Evolutionary conservation across 2,888 invertebrate species (phyloP).

Genomic region (Seladonia tumulorum): DNA sequence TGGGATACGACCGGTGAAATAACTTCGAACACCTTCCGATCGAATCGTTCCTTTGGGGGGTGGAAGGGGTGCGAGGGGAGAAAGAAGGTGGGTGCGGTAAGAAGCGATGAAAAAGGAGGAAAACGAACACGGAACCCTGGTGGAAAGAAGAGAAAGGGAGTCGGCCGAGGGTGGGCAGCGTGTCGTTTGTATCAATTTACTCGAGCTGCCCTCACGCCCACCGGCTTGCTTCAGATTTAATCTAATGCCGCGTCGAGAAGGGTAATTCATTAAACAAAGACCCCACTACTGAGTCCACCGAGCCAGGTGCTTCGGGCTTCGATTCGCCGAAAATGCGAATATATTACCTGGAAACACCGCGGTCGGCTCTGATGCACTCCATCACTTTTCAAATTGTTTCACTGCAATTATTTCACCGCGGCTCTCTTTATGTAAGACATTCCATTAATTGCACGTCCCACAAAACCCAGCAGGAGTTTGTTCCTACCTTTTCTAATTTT

Average conservation of each 20-base stretch:
- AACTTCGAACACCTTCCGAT: slow-evolving; percentile 72
- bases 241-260: slow-evolving; percentile 75
- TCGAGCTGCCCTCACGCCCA: slow-evolving; percentile 67
- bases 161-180: slow-evolving; percentile 64
- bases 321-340: slow-evolving; percentile 60
- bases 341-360: neutral
- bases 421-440: too few relatives aligned
- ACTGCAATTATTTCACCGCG: too few relatives aligned
- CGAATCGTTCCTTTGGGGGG: slow-evolving; percentile 10
- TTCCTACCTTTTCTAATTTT: too few relatives aligned
- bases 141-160: slow-evolving; percentile 26
- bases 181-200: slow-evolving; percentile 81
- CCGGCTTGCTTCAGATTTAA: slow-evolving; percentile 76
- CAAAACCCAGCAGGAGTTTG: too few relatives aligned
- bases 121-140: slow-evolving; percentile 1
- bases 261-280: slow-evolving; percentile 77
- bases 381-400: neutral
- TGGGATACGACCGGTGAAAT: slow-evolving; percentile 70
- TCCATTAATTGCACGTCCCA: too few relatives aligned
- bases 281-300: slow-evolving; percentile 51
- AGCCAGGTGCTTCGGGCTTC: slow-evolving; percentile 33
- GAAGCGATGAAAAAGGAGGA: neutral
- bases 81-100: neutral
- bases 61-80: neutral
- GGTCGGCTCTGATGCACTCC: neutral